Evolutionary conservation across 2,888 invertebrate species (phyloP), one percentile per base, ranked within the genome.

Genomic region (Pachliopta kotzebuea): DNA sequence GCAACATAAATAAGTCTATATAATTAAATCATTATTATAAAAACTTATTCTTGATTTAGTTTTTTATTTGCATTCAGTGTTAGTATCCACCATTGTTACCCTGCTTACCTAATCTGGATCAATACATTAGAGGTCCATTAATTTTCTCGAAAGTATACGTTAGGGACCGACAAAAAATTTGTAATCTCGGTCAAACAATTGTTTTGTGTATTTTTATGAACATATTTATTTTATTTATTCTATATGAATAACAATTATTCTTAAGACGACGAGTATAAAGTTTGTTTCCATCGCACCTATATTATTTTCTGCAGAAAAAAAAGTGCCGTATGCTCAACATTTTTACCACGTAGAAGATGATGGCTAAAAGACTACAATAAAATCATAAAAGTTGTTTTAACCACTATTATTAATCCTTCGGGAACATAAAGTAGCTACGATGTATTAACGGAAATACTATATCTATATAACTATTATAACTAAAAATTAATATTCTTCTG

Each of bases 111-210:
- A 64, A 56, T 56, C n/a, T 8, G 55, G 57, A 60, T 60, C 55
- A 55, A 63, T 60, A 56, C 31, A 26, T 55, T 63, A 55, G 49
- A 45, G 14, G 26, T 50, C 55, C 59, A 64, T 64, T 52, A 37
- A 56, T 64, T 60, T 56, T 20, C 56, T 31, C 18, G 23, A 50
- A 60, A 64, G 49, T 53, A 9, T 52, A 56, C 63, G 11, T 55
- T 9, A n/a, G 63, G 63, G 63, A 53, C 24, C 56, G 37, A 31
- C 49, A 55, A 55, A 60, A 26, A 64, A 55, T 64, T 64, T 60
- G 14, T 60, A 64, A 64, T 54, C 59, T 37, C 56, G 31, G 18
- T 2, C 18, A 17, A 45, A 45, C 45, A 18, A 18, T 45, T 45
- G 18, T 45, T 37, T 37, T 14, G 11, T 37, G 9, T 37, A 11